phyloP scores from a whole-genome alignment of 2,888 invertebrate genomes.

The Xestia ashworthii region DNA sequence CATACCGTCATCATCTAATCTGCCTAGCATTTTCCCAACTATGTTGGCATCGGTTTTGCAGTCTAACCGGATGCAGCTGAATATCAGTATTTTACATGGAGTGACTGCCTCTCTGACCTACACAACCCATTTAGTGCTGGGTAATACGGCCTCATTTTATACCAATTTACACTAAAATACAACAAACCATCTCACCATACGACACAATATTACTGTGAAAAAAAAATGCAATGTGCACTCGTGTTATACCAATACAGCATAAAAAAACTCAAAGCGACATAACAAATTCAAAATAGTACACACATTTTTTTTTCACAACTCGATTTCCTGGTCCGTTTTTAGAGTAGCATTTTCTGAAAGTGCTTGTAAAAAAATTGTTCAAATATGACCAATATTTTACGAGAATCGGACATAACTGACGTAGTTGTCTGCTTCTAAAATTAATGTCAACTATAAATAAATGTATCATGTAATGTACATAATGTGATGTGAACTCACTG shows the following conservation, averaged over 20 bases:
- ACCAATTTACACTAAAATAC: constrained; percentile 15
- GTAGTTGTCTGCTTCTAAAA: constrained; percentile 37
- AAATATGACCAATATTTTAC: too few species aligned
- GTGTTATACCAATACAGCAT: constrained; percentile 9
- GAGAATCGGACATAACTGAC: constrained; percentile 29
- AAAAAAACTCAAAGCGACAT: background rate
- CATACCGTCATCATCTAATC: too few species aligned
- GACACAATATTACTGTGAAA: background rate
- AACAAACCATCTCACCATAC: constrained; percentile 19
- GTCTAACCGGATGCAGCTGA: too few species aligned
- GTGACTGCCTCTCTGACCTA: too few species aligned
- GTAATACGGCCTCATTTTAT: too few species aligned
- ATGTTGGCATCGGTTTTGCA: too few species aligned
- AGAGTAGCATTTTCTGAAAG: constrained; percentile 21
- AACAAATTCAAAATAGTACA: background rate
- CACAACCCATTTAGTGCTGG: too few species aligned
- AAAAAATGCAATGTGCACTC: constrained; percentile 34
- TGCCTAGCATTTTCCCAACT: too few species aligned
- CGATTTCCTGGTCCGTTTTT: background rate
- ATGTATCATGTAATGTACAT: constrained; percentile 23
- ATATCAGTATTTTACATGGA: too few species aligned
- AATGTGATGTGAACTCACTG: constrained; percentile 46
- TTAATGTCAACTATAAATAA: constrained; percentile 46
- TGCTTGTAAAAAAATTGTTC: too few species aligned
- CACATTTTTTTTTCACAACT: background rate